Percentiles rank a stretch among this genome's conserved stretches.
Conservation (phyloP, 2,888 invertebrate species). For the Danaus chrysippus region DNA sequence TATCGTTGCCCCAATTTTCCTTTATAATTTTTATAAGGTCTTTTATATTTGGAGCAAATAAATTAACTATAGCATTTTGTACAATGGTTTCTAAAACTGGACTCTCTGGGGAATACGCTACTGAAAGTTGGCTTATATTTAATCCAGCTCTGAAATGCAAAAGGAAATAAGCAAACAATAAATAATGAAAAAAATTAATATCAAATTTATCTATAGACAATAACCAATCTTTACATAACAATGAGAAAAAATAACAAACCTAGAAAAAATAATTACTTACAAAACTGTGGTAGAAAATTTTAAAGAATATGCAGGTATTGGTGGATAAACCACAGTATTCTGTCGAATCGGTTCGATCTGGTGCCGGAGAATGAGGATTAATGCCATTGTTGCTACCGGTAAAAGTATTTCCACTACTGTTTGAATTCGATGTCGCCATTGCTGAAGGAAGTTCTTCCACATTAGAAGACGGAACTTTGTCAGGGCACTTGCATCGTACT, state of each 20-base stretch:
- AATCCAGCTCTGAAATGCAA: constrained; percentile 51
- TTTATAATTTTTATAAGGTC: constrained; percentile 50
- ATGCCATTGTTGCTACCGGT: constrained; percentile 82
- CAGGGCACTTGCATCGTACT: constrained; percentile 52
- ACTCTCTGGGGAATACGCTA: constrained; percentile 74
- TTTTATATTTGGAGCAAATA: constrained; percentile 47
- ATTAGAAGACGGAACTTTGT: constrained; percentile 84
- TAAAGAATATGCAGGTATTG: constrained; percentile 47
- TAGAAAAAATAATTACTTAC: constrained; percentile 45
- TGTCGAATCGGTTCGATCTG: constrained; percentile 78
- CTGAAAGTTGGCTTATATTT: constrained; percentile 48
- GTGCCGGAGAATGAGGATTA: constrained; percentile 85
- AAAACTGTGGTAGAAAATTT: constrained; percentile 41
- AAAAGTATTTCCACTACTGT: constrained; percentile 83
- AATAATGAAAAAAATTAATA: not conserved
- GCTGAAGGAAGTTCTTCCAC: constrained; percentile 91
- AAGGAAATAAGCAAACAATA: constrained; percentile 16
- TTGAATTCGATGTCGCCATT: constrained; percentile 84
- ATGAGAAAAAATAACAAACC: not conserved
- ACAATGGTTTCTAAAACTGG: constrained; percentile 57
- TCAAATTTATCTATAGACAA: not conserved
- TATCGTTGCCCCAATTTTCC: constrained; percentile 38
- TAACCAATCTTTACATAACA: not conserved
- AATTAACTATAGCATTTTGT: constrained; percentile 47
- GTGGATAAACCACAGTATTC: constrained; percentile 42